phyloP scores from a whole-genome alignment of 2,888 invertebrate species.

The Tetragonisca angustula region DNA sequence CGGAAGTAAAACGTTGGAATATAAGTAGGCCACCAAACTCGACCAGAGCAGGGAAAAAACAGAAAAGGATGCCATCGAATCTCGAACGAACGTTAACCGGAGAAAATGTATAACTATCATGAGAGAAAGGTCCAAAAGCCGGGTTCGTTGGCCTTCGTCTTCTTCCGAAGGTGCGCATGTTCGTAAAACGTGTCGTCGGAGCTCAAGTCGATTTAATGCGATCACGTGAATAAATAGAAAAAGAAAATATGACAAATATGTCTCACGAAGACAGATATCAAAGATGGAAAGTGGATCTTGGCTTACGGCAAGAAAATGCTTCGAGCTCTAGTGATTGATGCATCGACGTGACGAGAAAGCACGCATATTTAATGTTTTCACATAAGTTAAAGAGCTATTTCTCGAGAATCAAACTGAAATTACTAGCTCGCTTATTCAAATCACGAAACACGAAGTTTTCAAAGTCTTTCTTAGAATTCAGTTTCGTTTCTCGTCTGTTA shows the following conservation, averaged over 20 bases:
- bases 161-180: constrained; percentile 13
- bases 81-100: constrained; percentile 54
- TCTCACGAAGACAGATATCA: not conserved
- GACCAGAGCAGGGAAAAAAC: not conserved
- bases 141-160: constrained; percentile 68
- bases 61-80: constrained; percentile 38
- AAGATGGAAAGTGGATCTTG: constrained; percentile 14
- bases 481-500: too few relatives aligned
- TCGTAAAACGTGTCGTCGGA: constrained; percentile 5
- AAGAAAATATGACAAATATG: not conserved
- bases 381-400: not conserved
- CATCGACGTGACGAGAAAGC: not conserved
- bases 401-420: not conserved
- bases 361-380: not conserved
- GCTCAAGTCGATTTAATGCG: constrained; percentile 6
- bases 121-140: constrained; percentile 73
- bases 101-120: constrained; percentile 64
- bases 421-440: not conserved
- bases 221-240: constrained; percentile 8
- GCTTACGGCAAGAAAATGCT: not conserved
- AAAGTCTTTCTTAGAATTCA: not conserved
- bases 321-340: constrained; percentile 4
- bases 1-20: constrained; percentile 12
- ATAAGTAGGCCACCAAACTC: constrained; percentile 53
- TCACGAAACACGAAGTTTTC: not conserved